Percentiles rank a stretch among this genome's conserved stretches.
These are phyloP conservation scores for Siderastrea siderea DNA, from an alignment of 92 coral and sea anemone genomes.

Conservation along the genomic window DNA sequence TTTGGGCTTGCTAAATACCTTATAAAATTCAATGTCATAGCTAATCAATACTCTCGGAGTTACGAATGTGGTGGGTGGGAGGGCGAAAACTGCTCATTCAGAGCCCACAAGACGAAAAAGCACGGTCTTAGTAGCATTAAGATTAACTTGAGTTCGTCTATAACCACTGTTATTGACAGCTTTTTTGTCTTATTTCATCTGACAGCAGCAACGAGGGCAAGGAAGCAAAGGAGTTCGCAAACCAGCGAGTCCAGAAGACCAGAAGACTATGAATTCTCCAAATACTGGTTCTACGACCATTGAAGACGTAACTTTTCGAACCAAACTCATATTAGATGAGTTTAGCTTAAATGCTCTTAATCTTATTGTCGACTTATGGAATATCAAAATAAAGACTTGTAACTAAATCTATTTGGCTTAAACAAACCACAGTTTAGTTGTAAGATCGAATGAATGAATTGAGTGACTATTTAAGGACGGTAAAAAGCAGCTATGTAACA, in stretches of 20 bases:
- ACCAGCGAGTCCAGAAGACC: not conserved
- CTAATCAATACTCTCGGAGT: too few relatives aligned
- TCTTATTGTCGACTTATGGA: not conserved
- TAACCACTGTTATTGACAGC: not conserved
- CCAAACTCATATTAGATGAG: slow-evolving; percentile 18
- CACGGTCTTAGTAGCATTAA: too few relatives aligned
- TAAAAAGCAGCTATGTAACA: not conserved
- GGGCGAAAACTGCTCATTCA: too few relatives aligned
- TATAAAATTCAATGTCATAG: too few relatives aligned
- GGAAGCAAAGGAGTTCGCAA: not conserved
- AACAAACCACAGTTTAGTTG: too few relatives aligned
- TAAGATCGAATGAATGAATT: too few relatives aligned
- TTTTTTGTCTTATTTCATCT: not conserved
- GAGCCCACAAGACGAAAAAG: too few relatives aligned
- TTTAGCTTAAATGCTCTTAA: not conserved
- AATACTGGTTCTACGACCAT: not conserved
- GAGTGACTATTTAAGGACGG: too few relatives aligned
- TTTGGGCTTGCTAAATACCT: too few relatives aligned
- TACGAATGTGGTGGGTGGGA: too few relatives aligned
- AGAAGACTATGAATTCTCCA: not conserved
- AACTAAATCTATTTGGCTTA: not conserved
- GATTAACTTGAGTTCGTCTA: not conserved
- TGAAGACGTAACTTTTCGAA: not conserved
- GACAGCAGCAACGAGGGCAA: not conserved
- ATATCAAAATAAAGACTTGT: slow-evolving; percentile 1